These are phyloP conservation scores for Columba janthina DNA, from an alignment of 2,113 vertebrate species.

Conservation along the genomic window DNA sequence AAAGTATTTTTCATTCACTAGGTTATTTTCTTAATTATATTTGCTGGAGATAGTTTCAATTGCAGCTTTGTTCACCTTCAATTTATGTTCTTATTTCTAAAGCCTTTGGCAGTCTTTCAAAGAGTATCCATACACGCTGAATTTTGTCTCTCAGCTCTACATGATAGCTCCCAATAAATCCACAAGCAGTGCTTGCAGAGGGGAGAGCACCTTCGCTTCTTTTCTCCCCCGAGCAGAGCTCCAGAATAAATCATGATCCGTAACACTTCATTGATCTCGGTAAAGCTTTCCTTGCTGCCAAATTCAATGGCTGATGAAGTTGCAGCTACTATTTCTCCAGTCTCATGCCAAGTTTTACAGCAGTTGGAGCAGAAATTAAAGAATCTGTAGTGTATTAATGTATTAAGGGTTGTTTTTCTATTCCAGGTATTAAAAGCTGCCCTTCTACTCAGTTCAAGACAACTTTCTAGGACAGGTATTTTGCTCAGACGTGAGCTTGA, in stretches of 20 bases:
- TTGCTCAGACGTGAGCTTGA: background rate
- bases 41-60: conserved; percentile 30
- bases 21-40: conserved; percentile 61
- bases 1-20: conserved; percentile 24
- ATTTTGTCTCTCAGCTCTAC: background rate
- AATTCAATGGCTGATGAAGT: background rate
- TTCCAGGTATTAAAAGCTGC: background rate
- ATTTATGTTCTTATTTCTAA: conserved; percentile 39
- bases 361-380: background rate
- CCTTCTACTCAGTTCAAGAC: background rate
- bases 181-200: background rate
- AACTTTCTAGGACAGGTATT: background rate
- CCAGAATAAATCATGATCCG: background rate
- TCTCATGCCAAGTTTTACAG: background rate
- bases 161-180: conserved; percentile 27
- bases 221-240: background rate
- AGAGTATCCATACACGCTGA: conserved; percentile 4
- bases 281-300: background rate
- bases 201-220: background rate
- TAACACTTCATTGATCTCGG: background rate
- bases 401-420: background rate
- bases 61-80: conserved; percentile 37
- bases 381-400: background rate
- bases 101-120: conserved; percentile 59
- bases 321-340: background rate